These are phyloP conservation scores for Dysdera silvatica DNA, from an alignment of 1,140 invertebrate genomes.

Conservation along the genomic window DNA sequence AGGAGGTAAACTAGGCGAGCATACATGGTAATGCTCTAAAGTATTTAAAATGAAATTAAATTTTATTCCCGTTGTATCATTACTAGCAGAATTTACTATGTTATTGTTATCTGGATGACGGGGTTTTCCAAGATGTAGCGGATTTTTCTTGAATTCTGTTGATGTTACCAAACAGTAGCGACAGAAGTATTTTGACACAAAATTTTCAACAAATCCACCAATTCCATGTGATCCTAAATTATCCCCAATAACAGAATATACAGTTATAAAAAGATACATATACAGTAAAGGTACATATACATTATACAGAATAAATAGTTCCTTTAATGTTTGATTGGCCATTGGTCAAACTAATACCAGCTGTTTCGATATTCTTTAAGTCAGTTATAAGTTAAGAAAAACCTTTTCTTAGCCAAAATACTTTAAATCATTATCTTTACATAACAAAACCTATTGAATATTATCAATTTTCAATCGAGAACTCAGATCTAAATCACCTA, in stretches of 20 bases:
- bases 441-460: neutral
- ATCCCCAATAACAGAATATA: neutral
- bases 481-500: neutral
- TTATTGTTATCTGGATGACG: neutral
- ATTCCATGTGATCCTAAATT: neutral
- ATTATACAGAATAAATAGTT: too few species aligned
- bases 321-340: too few species aligned
- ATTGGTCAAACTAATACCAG: neutral
- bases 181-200: neutral
- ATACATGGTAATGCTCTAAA: conserved; percentile 7
- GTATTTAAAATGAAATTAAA: neutral
- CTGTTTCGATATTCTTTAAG: neutral
- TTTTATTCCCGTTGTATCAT: neutral
- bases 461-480: neutral
- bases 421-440: neutral
- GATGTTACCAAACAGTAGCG: conserved; percentile 1
- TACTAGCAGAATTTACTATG: neutral
- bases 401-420: neutral
- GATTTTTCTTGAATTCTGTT: neutral
- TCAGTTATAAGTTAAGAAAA: neutral
- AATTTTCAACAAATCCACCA: conserved; percentile 4
- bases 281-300: too few species aligned
- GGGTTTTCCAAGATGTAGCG: neutral
- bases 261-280: too few species aligned
- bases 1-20: conserved; percentile 1